phyloP scores from a whole-genome alignment of 1,140 invertebrate species.

The Alviniconcha marisindica region DNA sequence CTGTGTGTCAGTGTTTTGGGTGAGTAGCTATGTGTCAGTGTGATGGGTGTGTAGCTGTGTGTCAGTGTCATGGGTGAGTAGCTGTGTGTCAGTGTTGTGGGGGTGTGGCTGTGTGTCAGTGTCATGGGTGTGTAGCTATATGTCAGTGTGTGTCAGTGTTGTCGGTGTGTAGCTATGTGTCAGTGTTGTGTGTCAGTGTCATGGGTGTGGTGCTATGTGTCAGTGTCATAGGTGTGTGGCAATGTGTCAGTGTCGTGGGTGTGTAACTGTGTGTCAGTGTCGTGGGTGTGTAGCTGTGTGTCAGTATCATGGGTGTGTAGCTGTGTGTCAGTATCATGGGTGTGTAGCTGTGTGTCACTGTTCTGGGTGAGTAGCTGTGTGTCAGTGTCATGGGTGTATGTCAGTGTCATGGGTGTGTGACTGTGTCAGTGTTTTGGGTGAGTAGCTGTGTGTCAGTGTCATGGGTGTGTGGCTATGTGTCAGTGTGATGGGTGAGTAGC shows the following conservation, averaged over 20 bases:
- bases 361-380: neutral
- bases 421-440: too few relatives aligned
- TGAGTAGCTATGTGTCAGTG: neutral
- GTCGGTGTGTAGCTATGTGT: slow-evolving; percentile 76
- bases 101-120: neutral
- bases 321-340: slow-evolving; percentile 68
- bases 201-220: neutral
- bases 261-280: neutral
- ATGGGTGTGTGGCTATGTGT: too few relatives aligned
- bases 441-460: too few relatives aligned
- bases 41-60: neutral
- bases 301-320: neutral
- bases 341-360: slow-evolving; percentile 76
- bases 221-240: neutral
- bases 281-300: neutral
- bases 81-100: neutral
- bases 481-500: too few relatives aligned
- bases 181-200: neutral
- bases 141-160: slow-evolving; percentile 90
- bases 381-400: neutral
- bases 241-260: slow-evolving; percentile 79
- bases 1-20: neutral
- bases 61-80: neutral
- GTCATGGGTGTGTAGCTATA: too few relatives aligned
- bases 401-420: neutral